Conservation (phyloP, 1,140 invertebrate species). For the Apis laboriosa region DNA sequence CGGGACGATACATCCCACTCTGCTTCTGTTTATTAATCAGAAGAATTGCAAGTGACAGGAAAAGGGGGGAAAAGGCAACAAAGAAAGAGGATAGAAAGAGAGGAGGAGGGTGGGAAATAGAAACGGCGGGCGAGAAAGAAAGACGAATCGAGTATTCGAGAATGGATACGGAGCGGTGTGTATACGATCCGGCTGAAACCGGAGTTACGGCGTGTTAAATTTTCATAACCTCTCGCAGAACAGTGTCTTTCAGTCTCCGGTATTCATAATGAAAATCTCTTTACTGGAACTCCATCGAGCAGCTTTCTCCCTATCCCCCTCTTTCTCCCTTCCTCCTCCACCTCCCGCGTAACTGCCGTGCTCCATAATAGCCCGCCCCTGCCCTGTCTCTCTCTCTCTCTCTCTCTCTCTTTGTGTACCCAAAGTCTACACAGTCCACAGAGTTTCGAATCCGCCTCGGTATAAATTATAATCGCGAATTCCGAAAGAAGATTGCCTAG, state of each 20-base stretch:
- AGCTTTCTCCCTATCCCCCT: background rate
- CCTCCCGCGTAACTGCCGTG: constrained; percentile 21
- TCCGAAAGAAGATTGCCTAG: constrained; percentile 35
- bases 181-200: constrained; percentile 48
- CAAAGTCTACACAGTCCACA: constrained; percentile 43
- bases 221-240: constrained; percentile 67
- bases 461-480: constrained; percentile 59
- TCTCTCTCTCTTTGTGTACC: constrained; percentile 29
- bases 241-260: constrained; percentile 57
- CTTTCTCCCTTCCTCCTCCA: background rate
- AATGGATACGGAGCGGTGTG: constrained; percentile 33
- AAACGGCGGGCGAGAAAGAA: constrained; percentile 9
- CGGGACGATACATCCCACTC: background rate
- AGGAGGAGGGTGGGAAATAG: background rate
- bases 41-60: background rate
- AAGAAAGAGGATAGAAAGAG: background rate
- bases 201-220: constrained; percentile 65
- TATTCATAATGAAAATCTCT: constrained; percentile 69
- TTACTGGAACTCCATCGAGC: constrained; percentile 53
- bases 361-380: constrained; percentile 42
- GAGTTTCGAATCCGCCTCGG: constrained; percentile 7
- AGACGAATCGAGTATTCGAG: constrained; percentile 9
- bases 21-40: constrained; percentile 35
- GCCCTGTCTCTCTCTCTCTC: background rate
- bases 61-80: too few species aligned